Base-by-base conservation (phyloP, 2,888 invertebrate species). In the Auanema sp. region DNA sequence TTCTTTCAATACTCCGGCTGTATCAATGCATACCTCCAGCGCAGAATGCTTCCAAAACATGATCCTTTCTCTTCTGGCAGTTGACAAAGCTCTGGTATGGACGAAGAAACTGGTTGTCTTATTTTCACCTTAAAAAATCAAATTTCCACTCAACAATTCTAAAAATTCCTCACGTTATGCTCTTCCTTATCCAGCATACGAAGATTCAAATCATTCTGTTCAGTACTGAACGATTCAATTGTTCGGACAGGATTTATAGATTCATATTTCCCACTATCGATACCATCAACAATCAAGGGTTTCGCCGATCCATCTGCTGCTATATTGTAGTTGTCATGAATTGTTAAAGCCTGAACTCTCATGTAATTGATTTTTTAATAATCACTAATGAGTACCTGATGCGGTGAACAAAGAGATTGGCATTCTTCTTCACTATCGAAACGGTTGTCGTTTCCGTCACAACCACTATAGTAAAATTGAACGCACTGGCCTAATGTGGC, bases 381-480 rank as follows among this genome's bases (percentile, higher is more conserved):
- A n/a, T n/a, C n/a, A n/a, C n/a, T 12, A 14, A 43, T 14, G 43
- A 43, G 4, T 12, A 60, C 64, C 58, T 65, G 58, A 33, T 25
- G 14, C 0, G 69, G 58, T 5, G 47, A 66, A 56, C 82, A 82
- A 2, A 66, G 59, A 6, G 59, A 61, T 57, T 77, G 69, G 60
- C 83, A 83, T 16, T 76, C 72, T 18, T 73, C 72, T 14, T 65
- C 6, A 12, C 68, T 65, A 10, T 58, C 66, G 71, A 83, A 83
- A 51, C 79, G 75, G 66, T 83, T 83, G 24, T 62, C 69, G 64
- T 83, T 83, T 60, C 79, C 80, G 24, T 69, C 75, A 58, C 83
- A 83, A 16, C 83, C 83, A 44, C 79, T 77, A 59, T 78, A 83
- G 66, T 69, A 72, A 72, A 83, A 83, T 43, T 60, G 64, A 10